phyloP scores from a whole-genome alignment of 1,140 invertebrate genomes.

The Cotesia glomerata region DNA sequence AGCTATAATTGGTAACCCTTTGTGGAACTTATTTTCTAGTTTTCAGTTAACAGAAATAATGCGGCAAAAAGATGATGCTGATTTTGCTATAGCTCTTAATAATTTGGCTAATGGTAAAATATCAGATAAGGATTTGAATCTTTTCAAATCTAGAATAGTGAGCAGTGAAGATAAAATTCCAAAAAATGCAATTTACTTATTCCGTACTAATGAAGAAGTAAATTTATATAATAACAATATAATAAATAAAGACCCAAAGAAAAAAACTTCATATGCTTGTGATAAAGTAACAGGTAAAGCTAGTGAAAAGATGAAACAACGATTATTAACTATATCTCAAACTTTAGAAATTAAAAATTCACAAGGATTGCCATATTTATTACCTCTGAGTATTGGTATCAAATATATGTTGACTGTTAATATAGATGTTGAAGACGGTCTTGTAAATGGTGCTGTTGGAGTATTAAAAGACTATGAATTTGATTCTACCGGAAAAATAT shows the following conservation, averaged over 20 bases:
- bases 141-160: constrained; percentile 26
- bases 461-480: background rate
- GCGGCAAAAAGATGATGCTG: constrained; percentile 40
- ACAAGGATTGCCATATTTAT: constrained; percentile 14
- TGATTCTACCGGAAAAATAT: background rate
- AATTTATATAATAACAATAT: constrained; percentile 24
- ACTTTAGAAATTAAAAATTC: background rate
- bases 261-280: background rate
- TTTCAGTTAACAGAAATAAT: too few species aligned
- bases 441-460: constrained; percentile 30
- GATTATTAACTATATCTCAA: background rate
- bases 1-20: too few species aligned
- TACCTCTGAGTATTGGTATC: constrained; percentile 24
- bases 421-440: constrained; percentile 33
- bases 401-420: constrained; percentile 27
- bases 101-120: constrained; percentile 32
- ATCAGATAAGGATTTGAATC: constrained; percentile 18
- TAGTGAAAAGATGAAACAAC: background rate
- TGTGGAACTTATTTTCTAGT: too few species aligned
- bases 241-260: constrained; percentile 14
- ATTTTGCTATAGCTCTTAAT: constrained; percentile 37
- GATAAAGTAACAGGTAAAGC: constrained; percentile 4
- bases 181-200: constrained; percentile 27
- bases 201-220: constrained; percentile 15
- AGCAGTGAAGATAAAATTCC: constrained; percentile 8